These are phyloP conservation scores for Dusona sp. DNA, from an alignment of 2,888 invertebrate species.

Conservation along the genomic window DNA sequence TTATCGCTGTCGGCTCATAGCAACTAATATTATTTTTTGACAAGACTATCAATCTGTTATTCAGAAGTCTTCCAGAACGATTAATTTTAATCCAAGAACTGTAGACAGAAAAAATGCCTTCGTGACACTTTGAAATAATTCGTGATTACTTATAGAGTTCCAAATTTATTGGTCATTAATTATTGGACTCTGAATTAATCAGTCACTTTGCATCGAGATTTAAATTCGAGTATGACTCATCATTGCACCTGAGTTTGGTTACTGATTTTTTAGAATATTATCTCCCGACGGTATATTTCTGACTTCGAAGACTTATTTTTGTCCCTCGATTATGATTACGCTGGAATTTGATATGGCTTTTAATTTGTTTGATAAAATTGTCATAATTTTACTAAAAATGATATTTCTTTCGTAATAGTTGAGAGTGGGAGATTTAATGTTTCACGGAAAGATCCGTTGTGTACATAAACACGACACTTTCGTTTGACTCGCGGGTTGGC, in stretches of 20 bases:
- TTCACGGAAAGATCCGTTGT: conserved; percentile 34
- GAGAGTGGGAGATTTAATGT: conserved; percentile 55
- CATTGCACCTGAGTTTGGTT: too few species aligned
- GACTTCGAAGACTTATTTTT: background rate
- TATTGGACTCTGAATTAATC: too few species aligned
- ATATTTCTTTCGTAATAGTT: background rate
- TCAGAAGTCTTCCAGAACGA: too few species aligned
- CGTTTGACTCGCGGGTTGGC: conserved; percentile 38
- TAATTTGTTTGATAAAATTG: background rate
- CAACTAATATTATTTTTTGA: too few species aligned
- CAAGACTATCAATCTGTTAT: too few species aligned
- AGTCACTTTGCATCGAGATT: too few species aligned
- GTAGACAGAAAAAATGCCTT: too few species aligned
- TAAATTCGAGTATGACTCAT: too few species aligned
- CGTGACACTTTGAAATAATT: background rate
- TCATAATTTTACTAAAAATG: conserved; percentile 18
- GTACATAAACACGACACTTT: conserved; percentile 28
- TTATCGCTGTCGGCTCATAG: too few species aligned
- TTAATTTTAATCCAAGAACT: too few species aligned
- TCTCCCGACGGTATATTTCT: background rate
- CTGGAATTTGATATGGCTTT: background rate
- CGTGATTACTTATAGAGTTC: background rate
- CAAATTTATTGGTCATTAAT: too few species aligned
- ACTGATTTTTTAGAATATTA: background rate
- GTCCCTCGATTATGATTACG: background rate